Evolutionary conservation across 1,140 invertebrate genomes (phyloP), one percentile per base, ranked within the genome.

Genomic region (Bombus terrestris): DNA sequence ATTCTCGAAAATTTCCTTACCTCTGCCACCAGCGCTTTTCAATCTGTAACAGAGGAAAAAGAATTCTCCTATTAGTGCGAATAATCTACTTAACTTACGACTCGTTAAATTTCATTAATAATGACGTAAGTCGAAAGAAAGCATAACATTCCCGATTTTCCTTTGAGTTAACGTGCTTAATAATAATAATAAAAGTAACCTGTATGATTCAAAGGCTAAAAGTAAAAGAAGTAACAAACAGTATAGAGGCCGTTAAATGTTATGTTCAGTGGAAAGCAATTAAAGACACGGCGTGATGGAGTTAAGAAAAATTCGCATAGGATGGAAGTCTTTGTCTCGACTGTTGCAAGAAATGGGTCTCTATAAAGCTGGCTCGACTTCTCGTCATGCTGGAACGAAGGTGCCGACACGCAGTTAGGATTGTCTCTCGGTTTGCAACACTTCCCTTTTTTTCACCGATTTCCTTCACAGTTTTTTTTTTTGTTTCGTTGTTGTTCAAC

Each of bases 1-100:
- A 59, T 71, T 28, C 22, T n/a, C 0, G 32, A n/a, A 57, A 69
- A 22, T 71, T 83, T 86, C 69, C 92, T 94, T 90, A 94, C 94
- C 95, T 94, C 94, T 93, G 90, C 94, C 94, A 81, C 93, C 91
- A 12, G 93, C 91, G 85, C 93, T 95, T 85, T 95, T 95, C 81
- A 95, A 88, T 89, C 94, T 94, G 93, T 79, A 94, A 94, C 93
- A 94, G 73, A 94, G 80, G 90, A 85, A 87, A 35, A 81, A 66
- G 5, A 86, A 28, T 39, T 22, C 68, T 86, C 39, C 64, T n/a
- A 81, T 43, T 81, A 39, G 57, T 35, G 41, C 5, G 3, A 39
- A 39, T 10, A 8, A 35, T 4, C 4, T 15, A 66, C 12, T n/a
- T 59, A 62, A n/a, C 1, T 62, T 62, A 28, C 3, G 10, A 53